Conservation (phyloP, 2,797 vertebrate species). For the Esox lucius region DNA sequence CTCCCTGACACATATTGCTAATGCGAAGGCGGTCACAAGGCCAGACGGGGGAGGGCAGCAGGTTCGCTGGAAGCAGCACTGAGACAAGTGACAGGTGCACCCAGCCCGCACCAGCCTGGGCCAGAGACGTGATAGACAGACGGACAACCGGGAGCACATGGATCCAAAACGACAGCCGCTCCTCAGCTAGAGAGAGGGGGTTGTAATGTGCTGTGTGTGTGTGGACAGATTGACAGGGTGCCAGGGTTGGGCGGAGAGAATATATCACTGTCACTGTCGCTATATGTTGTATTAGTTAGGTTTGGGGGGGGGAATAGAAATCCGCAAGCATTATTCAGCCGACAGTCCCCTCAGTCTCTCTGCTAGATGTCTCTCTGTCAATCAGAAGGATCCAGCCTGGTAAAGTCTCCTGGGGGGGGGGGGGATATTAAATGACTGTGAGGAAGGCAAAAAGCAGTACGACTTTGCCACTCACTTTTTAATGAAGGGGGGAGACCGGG, state of each 20-base stretch:
- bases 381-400: neutral
- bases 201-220: neutral
- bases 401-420: neutral
- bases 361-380: neutral
- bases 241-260: neutral
- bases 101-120: too few relatives aligned
- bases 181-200: neutral
- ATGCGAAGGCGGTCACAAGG: neutral
- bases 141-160: neutral
- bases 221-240: conserved; percentile 1
- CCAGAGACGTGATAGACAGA: conserved; percentile 2
- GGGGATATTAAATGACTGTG: neutral
- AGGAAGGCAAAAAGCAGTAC: neutral
- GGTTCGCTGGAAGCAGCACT: neutral
- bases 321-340: neutral
- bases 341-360: neutral
- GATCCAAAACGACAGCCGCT: conserved; percentile 1
- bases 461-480: neutral
- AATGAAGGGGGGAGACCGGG: too few relatives aligned
- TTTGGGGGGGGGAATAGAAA: too few relatives aligned
- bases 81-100: conserved; percentile 3
- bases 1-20: neutral
- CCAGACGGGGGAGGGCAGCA: neutral
- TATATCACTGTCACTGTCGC: conserved; percentile 4
- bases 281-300: neutral